These are phyloP conservation scores for Pristionchus mayeri DNA, from an alignment of 2,888 invertebrate species.

Conservation along the genomic window DNA sequence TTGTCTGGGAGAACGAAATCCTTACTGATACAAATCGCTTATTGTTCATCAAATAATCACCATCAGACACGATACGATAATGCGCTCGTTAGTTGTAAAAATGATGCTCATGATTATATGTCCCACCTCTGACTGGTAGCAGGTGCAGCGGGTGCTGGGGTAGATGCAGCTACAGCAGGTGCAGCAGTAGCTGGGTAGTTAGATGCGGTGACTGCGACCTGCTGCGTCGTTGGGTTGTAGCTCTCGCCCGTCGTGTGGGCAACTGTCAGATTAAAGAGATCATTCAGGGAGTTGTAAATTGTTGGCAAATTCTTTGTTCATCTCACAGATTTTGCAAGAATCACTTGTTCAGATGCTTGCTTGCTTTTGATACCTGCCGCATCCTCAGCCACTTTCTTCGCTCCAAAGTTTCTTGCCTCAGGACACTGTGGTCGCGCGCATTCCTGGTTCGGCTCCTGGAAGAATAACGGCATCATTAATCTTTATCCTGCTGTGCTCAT, in stretches of 20 bases:
- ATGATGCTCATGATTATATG: background rate
- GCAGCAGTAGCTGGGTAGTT: background rate
- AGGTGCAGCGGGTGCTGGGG: background rate
- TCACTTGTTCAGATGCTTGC: background rate
- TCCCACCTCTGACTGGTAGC: background rate
- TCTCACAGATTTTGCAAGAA: too few relatives aligned
- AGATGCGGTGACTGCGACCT: background rate
- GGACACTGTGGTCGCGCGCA: slow-evolving; percentile 73
- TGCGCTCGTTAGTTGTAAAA: too few relatives aligned
- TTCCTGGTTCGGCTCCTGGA: slow-evolving; percentile 71
- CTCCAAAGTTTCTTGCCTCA: slow-evolving; percentile 74
- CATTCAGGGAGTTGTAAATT: background rate
- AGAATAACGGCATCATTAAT: background rate
- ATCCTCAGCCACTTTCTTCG: slow-evolving; percentile 51
- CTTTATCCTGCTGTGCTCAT: background rate
- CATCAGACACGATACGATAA: too few relatives aligned
- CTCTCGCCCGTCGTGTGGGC: background rate
- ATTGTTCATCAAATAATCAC: too few relatives aligned
- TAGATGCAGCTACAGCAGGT: background rate
- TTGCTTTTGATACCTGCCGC: background rate
- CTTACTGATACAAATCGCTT: too few relatives aligned
- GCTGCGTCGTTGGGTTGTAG: background rate
- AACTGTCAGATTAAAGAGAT: background rate
- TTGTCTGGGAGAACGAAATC: background rate
- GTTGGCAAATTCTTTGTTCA: background rate